Percentiles rank a stretch among this genome's conserved stretches.
Evolutionary conservation across 2,888 invertebrate genomes (phyloP).

Genomic region (Agriotes lineatus): DNA sequence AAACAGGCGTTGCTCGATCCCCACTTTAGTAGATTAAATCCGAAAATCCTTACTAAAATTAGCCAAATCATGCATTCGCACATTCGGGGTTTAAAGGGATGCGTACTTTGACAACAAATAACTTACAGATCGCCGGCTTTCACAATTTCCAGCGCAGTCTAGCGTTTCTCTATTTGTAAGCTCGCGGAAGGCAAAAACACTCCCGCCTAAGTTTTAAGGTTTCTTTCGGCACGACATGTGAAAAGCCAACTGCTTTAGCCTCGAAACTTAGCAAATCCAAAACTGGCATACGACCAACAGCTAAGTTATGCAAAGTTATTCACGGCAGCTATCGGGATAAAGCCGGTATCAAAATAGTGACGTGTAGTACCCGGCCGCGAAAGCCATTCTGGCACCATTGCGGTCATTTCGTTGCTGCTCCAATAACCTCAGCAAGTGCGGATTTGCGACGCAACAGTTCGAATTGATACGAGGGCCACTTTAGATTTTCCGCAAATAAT

Average conservation of each 20-base stretch:
- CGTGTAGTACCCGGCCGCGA: background rate
- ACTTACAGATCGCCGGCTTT: background rate
- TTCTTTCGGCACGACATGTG: background rate
- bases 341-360: conserved; percentile 17
- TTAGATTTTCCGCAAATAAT: too few species aligned
- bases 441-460: background rate
- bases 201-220: background rate
- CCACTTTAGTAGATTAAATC: background rate
- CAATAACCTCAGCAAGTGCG: background rate
- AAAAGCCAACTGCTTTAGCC: conserved; percentile 9
- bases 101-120: background rate
- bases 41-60: conserved; percentile 9
- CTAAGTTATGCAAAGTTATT: conserved; percentile 12
- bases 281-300: conserved; percentile 2
- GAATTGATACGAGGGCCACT: background rate
- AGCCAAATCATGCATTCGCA: conserved; percentile 8
- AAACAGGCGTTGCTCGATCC: too few species aligned
- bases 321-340: conserved; percentile 8
- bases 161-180: background rate
- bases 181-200: background rate
- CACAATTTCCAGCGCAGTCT: background rate
- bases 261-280: background rate
- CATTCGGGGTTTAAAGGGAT: conserved; percentile 6
- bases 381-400: background rate
- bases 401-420: background rate